Base-by-base conservation (phyloP, 2,797 vertebrate species). In the Hoplostethus mediterraneus region DNA sequence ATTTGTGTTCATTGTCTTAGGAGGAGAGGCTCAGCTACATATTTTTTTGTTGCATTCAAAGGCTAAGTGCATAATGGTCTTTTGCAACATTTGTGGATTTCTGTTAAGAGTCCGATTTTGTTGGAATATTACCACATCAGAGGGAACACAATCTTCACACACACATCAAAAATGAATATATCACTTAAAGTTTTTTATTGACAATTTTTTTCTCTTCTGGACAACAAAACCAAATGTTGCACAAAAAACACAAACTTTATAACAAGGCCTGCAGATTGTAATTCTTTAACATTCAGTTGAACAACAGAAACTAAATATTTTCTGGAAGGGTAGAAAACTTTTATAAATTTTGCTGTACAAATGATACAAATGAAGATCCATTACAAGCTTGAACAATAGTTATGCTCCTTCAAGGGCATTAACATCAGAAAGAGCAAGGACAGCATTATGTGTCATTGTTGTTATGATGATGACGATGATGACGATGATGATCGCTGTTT, bases 301-400 rank as follows among this genome's bases (percentile, higher is more conserved):
- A 96, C 95, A 94, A 95, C 94, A 86, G 93, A 94, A 94, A 95
- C 95, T 95, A 97, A 97, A 97, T 95, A 94, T 91, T 95, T 96
- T 96, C 93, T 94, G 95, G 91, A 92, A 96, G 94, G 95, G 95
- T 98, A 98, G 94, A 98, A 98, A 98, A 95, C 63, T 89, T 91
- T 95, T 97, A 97, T 93, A 98, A 98, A 97, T 95, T 93, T 95
- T 91, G 91, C 95, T 98, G 95, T 97, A 97, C 97, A 98, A 95
- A 96, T 95, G 96, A 93, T 97, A 97, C 95, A 97, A 85, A 84
- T 63, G 92, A 89, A 91, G 88, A 92, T 90, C 90, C 82, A 73
- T 85, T 90, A 79, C 92, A 90, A 92, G 91, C 91, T 90, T 90
- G 73, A 92, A 91, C 92, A 90, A 84, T 72, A 70, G 80, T 92